Base-by-base conservation (phyloP, 1,140 invertebrate genomes). In the Drosophila oshimai region DNA sequence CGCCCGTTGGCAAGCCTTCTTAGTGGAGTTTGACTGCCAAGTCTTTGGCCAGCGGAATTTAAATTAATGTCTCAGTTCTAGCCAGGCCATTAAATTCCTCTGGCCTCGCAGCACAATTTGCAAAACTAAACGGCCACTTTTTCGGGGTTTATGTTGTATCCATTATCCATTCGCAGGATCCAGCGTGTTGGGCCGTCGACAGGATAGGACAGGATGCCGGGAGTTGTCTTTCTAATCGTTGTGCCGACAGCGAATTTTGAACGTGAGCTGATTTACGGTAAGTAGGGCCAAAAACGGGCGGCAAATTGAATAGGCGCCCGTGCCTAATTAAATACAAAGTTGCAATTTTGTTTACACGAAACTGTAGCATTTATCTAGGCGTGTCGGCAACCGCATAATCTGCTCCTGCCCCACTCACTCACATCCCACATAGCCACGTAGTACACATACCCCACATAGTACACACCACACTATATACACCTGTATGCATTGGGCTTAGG, bases 171-270 rank as follows among this genome's bases (percentile, higher is more conserved):
- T 86, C 36, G 39, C 55, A 80, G 75, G 15, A 26, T 6, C 6
- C 24, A 9, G 6, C 17, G 0, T n/a, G 18, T 0, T n/a, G 18
- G 18, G 17, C 3, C 49, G 33, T 9, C 42, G 37, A 44, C 41
- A 74, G 72, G 71, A 91, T 91, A 90, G 42, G 37, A 44, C 41
- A 74, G 72, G 71, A 91, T 91, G 90, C 91, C 92, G 3, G 93
- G 93, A 60, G 93, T 94, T 31, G 92, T 93, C 29, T 94, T 93
- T 77, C 76, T 94, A 65, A 93, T 94, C 50, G 93, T 93, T 71
- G 93, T 93, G 65, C 93, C 93, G n/a, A 93, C 93, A 29, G 74
- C 92, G 15, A 93, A 91, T 80, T 92, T 93, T 72, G 93, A 93
- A 73, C 92, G 93, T 53, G 89, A 93, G 57, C 74, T 93, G 28